Evolutionary conservation across 2,113 vertebrate species (phyloP).

Genomic region (Chionodraco myersi): DNA sequence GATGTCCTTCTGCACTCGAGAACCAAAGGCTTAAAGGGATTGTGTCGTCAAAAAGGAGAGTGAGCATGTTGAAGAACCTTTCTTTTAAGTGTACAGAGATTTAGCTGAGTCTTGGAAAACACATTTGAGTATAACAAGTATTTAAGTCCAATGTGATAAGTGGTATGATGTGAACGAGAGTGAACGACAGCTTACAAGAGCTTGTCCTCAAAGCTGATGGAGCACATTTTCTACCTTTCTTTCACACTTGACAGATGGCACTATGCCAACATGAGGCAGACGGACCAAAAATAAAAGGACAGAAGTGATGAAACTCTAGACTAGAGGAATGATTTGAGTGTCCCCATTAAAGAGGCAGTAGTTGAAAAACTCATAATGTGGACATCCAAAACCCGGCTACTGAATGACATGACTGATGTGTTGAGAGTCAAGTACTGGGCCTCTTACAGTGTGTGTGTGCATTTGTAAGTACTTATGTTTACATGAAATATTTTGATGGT

Average conservation of each 20-base stretch:
- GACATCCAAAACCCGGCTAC: constrained; percentile 29
- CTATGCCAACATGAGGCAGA: constrained; percentile 23
- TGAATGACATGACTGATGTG: constrained; percentile 37
- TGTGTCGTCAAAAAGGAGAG: not conserved
- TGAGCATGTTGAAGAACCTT: not conserved
- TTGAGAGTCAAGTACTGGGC: not conserved
- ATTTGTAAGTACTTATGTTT: not conserved
- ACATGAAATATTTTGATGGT: not conserved
- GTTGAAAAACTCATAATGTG: constrained; percentile 57
- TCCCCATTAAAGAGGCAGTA: constrained; percentile 38
- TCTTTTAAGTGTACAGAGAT: not conserved
- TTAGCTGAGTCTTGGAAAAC: not conserved
- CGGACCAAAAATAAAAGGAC: constrained; percentile 42
- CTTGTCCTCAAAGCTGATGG: constrained; percentile 47
- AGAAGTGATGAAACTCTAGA: constrained; percentile 62
- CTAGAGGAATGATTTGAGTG: constrained; percentile 51
- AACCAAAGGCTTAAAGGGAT: not conserved
- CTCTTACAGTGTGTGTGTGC: not conserved
- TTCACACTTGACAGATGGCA: constrained; percentile 27
- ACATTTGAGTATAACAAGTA: not conserved
- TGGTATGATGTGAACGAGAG: constrained; percentile 1
- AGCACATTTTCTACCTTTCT: constrained; percentile 57
- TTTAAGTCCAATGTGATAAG: constrained; percentile 6
- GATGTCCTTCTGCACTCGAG: not conserved
- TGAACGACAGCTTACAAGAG: constrained; percentile 18